These are phyloP conservation scores for Schmidtea mediterranea DNA, from an alignment of 1,140 invertebrate genomes.

Conservation along the genomic window DNA sequence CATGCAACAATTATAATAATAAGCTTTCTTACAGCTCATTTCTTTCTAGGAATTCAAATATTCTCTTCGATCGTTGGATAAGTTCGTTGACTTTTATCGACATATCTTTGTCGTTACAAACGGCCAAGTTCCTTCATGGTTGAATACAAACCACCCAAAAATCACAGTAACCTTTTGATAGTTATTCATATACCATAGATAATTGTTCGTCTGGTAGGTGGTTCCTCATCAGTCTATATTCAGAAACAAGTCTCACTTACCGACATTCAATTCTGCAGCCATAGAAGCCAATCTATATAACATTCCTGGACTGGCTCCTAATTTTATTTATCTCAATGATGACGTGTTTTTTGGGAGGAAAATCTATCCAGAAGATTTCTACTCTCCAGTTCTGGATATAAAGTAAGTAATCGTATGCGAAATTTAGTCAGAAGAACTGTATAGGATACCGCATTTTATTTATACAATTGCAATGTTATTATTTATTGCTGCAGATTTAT, in stretches of 20 bases:
- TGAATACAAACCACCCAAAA: conserved; percentile 45
- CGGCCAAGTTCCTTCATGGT: conserved; percentile 56
- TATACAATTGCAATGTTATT: no score
- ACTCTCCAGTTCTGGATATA: conserved; percentile 40
- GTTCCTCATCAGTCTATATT: conserved; percentile 34
- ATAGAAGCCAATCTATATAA: conserved; percentile 32
- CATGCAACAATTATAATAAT: conserved; percentile 5
- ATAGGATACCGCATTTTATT: no score
- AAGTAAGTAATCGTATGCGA: no score
- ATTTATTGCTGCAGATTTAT: conserved; percentile 32
- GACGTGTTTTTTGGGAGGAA: conserved; percentile 48
- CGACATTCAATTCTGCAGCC: conserved; percentile 43
- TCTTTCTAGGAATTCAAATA: conserved; percentile 41
- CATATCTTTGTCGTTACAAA: conserved; percentile 55
- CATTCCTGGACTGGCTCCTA: conserved; percentile 47
- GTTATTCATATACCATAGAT: not conserved
- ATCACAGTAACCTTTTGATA: conserved; percentile 32
- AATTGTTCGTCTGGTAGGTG: not conserved
- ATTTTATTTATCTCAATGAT: conserved; percentile 58
- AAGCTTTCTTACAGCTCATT: conserved; percentile 2
- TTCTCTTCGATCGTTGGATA: conserved; percentile 45
- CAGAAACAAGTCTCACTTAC: conserved; percentile 36
- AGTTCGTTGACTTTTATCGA: conserved; percentile 51
- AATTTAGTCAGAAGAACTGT: no score
- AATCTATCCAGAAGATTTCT: conserved; percentile 49